These are phyloP conservation scores for Meteorus cinctellus DNA, from an alignment of 2,888 invertebrate species.

Conservation along the genomic window DNA sequence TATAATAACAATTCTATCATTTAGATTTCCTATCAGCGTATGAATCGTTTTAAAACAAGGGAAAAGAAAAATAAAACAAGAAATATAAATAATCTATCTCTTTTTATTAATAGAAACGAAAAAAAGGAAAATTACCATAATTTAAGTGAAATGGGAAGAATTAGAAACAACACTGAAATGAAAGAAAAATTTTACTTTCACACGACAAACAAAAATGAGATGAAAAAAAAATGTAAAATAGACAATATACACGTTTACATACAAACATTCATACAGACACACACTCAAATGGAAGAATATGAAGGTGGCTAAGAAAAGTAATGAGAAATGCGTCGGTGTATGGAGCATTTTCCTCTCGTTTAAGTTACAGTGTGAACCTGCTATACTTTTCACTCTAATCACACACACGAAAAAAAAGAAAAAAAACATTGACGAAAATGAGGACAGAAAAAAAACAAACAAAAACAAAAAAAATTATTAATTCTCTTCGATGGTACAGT, in stretches of 20 bases:
- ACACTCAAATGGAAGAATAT: conserved; percentile 25
- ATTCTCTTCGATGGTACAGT: conserved; percentile 63
- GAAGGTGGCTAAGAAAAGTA: conserved; percentile 21
- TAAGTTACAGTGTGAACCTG: conserved; percentile 55
- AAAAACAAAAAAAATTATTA: conserved; percentile 49
- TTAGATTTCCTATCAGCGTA: conserved; percentile 7
- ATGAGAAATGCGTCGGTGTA: conserved; percentile 43
- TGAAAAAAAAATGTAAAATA: neutral
- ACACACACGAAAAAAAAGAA: neutral
- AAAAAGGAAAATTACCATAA: conserved; percentile 7
- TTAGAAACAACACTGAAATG: neutral
- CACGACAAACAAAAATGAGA: neutral
- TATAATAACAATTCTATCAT: neutral
- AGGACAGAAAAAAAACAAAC: neutral
- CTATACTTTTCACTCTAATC: conserved; percentile 57
- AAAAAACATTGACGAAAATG: neutral
- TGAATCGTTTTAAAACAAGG: neutral
- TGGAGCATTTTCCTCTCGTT: conserved; percentile 52
- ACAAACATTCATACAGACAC: conserved; percentile 11
- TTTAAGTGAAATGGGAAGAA: conserved; percentile 19
- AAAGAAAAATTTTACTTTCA: neutral
- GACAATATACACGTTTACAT: neutral
- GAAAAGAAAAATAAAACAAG: neutral
- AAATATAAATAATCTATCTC: conserved; percentile 23
- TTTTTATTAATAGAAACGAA: conserved; percentile 20